These are phyloP conservation scores for Erythrolamprus reginae DNA, from an alignment of 2,113 vertebrate species.

Conservation along the genomic window DNA sequence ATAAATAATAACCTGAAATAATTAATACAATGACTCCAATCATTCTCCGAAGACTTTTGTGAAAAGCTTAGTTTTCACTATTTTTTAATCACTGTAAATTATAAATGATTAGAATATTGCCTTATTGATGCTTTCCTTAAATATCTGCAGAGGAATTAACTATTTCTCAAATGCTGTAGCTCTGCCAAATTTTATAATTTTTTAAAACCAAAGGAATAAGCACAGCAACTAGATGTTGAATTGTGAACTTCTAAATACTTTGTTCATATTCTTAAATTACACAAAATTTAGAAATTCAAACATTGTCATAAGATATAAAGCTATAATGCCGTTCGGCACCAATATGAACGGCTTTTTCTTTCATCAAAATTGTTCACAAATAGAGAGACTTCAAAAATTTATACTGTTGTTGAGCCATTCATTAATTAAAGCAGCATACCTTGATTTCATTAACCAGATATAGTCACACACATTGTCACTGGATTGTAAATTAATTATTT, in stretches of 20 bases:
- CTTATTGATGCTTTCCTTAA: not conserved
- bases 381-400: not conserved
- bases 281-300: not conserved
- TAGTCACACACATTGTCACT: not conserved
- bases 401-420: not conserved
- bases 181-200: not conserved
- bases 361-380: no score
- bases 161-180: not conserved
- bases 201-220: not conserved
- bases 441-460: not conserved
- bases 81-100: not conserved
- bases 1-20: not conserved
- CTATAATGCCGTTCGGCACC: not conserved
- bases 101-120: not conserved
- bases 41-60: not conserved
- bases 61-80: not conserved
- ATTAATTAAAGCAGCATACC: not conserved
- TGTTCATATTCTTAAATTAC: not conserved
- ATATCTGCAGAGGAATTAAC: not conserved
- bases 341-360: not conserved
- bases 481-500: not conserved
- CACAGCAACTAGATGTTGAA: not conserved
- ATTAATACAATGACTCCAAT: not conserved
- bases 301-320: not conserved
- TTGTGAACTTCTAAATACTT: not conserved